phyloP scores from a whole-genome alignment of 1,140 invertebrate species.

The Telenomus remus region DNA sequence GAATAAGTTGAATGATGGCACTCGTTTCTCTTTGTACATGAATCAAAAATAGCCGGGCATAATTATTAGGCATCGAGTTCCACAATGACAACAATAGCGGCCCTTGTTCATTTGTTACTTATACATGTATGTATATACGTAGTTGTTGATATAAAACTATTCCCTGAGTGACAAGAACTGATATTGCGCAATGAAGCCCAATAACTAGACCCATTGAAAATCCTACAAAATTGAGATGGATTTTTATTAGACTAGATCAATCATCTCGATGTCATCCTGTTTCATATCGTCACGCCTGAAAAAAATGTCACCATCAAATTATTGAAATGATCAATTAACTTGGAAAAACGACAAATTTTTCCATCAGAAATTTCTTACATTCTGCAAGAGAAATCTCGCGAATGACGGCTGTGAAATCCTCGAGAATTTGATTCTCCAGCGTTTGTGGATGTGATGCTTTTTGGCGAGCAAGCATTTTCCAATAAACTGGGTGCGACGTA shows the following conservation, averaged over 20 bases:
- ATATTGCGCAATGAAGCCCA: constrained; percentile 21
- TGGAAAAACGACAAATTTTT: no score
- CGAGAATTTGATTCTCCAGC: constrained; percentile 64
- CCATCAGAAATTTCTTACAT: constrained; percentile 37
- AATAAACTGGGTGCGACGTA: constrained; percentile 98
- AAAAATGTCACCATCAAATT: constrained; percentile 9
- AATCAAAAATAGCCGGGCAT: no score
- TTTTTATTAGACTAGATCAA: constrained; percentile 72
- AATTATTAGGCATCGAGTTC: no score
- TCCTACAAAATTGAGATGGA: constrained; percentile 51
- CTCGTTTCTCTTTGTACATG: no score
- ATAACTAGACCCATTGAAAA: constrained; percentile 30
- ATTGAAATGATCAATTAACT: no score
- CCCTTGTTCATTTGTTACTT: no score
- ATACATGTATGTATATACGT: no score
- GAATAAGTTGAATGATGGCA: no score
- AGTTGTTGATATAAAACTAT: constrained; percentile 45
- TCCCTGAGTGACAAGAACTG: constrained; percentile 48
- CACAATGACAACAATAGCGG: no score
- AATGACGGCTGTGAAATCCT: constrained; percentile 61
- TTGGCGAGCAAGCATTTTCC: constrained; percentile 89
- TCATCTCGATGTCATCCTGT: constrained; percentile 69
- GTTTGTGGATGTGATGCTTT: constrained; percentile 81
- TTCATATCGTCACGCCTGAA: constrained; percentile 63
- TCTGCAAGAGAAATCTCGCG: constrained; percentile 53